Evolutionary conservation across 2,888 invertebrate genomes (phyloP).

Genomic region (Adelognathus sp.): DNA sequence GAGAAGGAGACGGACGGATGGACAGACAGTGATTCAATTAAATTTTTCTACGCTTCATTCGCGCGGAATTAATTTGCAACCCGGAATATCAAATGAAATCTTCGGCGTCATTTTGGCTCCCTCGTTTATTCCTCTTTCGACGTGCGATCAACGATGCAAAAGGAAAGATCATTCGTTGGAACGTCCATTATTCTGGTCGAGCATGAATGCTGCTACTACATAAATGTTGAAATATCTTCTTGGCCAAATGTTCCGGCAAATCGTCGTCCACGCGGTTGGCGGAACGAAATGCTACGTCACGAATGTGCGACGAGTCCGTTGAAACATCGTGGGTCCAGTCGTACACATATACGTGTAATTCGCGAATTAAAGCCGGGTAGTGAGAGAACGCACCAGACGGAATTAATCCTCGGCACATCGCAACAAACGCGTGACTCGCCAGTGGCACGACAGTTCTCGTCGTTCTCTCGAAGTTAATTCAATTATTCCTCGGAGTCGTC

Average conservation of each 20-base stretch:
- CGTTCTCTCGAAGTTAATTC: slow-evolving; percentile 66
- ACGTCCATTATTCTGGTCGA: slow-evolving; percentile 16
- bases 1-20: background rate
- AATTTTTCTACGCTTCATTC: background rate
- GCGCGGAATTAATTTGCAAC: background rate
- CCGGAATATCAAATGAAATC: background rate
- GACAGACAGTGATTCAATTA: background rate
- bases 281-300: background rate
- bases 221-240: background rate
- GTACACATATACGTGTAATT: slow-evolving; percentile 61
- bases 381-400: slow-evolving; percentile 59
- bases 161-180: background rate
- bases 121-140: background rate
- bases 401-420: slow-evolving; percentile 63
- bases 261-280: slow-evolving; percentile 13
- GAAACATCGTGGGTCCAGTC: slow-evolving; percentile 26
- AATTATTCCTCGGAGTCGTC: slow-evolving; percentile 63
- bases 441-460: slow-evolving; percentile 61
- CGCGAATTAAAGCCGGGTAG: slow-evolving; percentile 61
- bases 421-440: slow-evolving; percentile 53
- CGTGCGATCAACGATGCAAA: background rate
- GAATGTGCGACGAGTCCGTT: slow-evolving; percentile 1
- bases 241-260: background rate
- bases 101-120: background rate
- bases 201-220: background rate